Percentiles rank a stretch among this genome's conserved stretches.
Conservation (phyloP, 2,113 vertebrate genomes). For the Lates calcarifer region DNA sequence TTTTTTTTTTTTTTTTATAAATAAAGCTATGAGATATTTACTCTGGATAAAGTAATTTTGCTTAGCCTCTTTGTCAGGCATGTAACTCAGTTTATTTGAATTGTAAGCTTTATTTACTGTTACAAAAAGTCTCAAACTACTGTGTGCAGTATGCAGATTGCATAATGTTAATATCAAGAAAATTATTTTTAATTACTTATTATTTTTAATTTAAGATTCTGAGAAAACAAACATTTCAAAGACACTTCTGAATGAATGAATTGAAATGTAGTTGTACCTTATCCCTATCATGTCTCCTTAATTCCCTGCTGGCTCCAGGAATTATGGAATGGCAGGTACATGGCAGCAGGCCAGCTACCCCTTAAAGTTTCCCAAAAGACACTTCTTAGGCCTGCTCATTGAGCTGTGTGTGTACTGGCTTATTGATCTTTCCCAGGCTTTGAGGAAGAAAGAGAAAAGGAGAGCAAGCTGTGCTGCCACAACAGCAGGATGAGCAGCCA, state of each 20-base stretch:
- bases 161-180: background rate
- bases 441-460: slow-evolving; percentile 53
- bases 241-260: slow-evolving; percentile 47
- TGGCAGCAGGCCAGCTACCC: slow-evolving; percentile 47
- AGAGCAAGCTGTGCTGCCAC: slow-evolving; percentile 62
- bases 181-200: background rate
- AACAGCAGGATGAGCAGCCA: slow-evolving; percentile 41
- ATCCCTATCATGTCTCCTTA: slow-evolving; percentile 50
- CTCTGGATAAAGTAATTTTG: no score
- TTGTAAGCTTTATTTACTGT: background rate
- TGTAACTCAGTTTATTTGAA: background rate
- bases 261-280: slow-evolving; percentile 25
- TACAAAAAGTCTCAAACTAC: background rate
- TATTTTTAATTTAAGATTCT: no score
- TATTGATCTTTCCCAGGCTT: slow-evolving; percentile 80
- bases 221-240: slow-evolving; percentile 42
- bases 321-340: slow-evolving; percentile 64
- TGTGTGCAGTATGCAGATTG: no score
- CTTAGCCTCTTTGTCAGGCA: no score
- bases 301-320: slow-evolving; percentile 49
- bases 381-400: slow-evolving; percentile 59
- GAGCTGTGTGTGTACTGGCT: slow-evolving; percentile 59
- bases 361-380: slow-evolving; percentile 67
- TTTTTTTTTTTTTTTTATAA: no score
- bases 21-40: no score